Evolutionary conservation across 30 jellyfish, hydroid and myxozoan genomes (phyloP).

Genomic region (Phacellophora camtschatica): DNA sequence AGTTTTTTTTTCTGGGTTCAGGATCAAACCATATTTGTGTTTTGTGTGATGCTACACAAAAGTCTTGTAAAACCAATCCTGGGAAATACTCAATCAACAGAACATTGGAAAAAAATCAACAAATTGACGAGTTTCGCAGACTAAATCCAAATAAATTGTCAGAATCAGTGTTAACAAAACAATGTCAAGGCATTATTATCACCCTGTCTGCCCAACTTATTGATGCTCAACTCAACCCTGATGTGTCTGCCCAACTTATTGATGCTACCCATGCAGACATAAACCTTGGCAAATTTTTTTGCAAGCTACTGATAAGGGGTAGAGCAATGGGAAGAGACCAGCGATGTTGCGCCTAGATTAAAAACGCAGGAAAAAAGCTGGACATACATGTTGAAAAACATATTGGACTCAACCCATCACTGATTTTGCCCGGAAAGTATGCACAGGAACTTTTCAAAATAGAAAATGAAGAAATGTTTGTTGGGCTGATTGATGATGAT

Average conservation of each 20-base stretch:
- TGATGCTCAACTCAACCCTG: too few species aligned
- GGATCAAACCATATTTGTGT: not conserved
- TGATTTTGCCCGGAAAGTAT: not conserved
- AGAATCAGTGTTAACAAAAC: too few species aligned
- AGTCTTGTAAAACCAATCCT: not conserved
- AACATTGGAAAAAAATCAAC: too few species aligned
- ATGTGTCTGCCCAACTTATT: not conserved
- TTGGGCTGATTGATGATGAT: not conserved
- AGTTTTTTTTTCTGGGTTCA: not conserved
- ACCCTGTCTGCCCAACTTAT: too few species aligned
- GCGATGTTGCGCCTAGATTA: too few species aligned
- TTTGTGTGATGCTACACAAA: not conserved
- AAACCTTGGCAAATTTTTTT: not conserved
- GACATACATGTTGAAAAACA: too few species aligned
- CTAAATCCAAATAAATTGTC: too few species aligned
- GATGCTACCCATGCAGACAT: not conserved
- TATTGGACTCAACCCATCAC: not conserved
- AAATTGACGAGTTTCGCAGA: too few species aligned
- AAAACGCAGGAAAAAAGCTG: too few species aligned
- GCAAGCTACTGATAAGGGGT: too few species aligned
- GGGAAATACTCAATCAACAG: not conserved
- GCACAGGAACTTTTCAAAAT: not conserved
- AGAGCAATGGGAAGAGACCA: too few species aligned
- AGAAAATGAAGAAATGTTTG: not conserved
- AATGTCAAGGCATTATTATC: too few species aligned